Base-by-base conservation (phyloP, 2,888 invertebrate species). In the Apodemia zela region DNA sequence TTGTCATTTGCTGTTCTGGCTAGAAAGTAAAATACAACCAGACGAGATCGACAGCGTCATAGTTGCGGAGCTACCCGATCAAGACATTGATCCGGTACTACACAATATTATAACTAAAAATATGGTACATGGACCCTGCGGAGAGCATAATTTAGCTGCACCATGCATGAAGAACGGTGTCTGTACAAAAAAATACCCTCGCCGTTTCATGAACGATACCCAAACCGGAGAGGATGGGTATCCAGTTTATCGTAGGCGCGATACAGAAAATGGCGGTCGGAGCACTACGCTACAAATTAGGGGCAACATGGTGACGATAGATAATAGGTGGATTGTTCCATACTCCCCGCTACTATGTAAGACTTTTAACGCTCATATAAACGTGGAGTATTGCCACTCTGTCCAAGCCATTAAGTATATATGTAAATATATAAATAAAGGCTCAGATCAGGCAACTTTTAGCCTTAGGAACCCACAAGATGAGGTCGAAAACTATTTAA, bases 91-190 rank as follows among this genome's bases (percentile, higher is more conserved):
- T 60, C 62, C 60, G 35, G 11, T 13, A 60, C 63, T 69, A 18
- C 60, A 69, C 66, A 65, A 70, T 17, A 67, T 64, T 42, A 59
- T 69, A 60, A 47, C 59, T 6, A 69, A 68, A 65, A 60, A 59
- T 18, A 63, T 63, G 63, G 49, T 63, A 2, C 68, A 69, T 25
- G 72, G 72, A 35, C 75, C 75, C 4, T 77, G 75, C 54, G 74
- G 73, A 25, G 25, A 25, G 3, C 25, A 25, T 25, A 2, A 25
- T 63, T 38, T 65, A 68, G 0, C 73, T 73, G 25, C 25, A 25
- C 25, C 25, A 25, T 25, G 25, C 5, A 25, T 25, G 25, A 25
- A 25, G 5, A 25, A 25, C 25, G 25, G 25, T 1, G 5, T 25
- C 5, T 25, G 25, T 3, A 25, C 25, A 25, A 25, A 25, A 70